Evolutionary conservation across 2,797 vertebrate genomes (phyloP).

Genomic region (Urophycis tenuis): DNA sequence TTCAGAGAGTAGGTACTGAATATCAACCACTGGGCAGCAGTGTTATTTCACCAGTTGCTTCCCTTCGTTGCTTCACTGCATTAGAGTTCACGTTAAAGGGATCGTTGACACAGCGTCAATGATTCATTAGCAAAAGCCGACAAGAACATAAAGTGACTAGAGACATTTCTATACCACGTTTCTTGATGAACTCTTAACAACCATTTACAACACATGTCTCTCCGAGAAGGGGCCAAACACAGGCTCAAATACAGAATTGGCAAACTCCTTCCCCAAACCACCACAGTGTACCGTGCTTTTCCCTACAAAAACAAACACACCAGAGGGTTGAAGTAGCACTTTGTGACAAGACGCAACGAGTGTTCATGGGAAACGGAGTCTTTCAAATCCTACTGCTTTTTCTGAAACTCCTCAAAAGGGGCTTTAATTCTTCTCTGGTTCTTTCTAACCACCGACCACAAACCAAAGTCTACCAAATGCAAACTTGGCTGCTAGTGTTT

Average conservation of each 20-base stretch:
- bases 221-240: not conserved
- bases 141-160: not conserved
- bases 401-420: conserved; percentile 1
- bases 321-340: not conserved
- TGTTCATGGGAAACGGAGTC: conserved; percentile 1
- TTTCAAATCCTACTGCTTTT: not conserved
- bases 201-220: not conserved
- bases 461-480: conserved; percentile 54
- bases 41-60: conserved; percentile 22
- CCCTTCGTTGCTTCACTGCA: conserved; percentile 7
- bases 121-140: not conserved
- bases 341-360: not conserved
- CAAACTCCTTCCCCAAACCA: not conserved
- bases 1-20: conserved; percentile 36
- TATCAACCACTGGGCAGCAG: conserved; percentile 28
- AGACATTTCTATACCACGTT: not conserved
- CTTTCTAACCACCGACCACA: conserved; percentile 12
- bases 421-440: not conserved
- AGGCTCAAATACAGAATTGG: not conserved
- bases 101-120: not conserved
- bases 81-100: not conserved
- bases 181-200: no score
- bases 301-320: not conserved
- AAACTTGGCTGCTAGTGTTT: conserved; percentile 7
- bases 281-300: not conserved